These are phyloP conservation scores for Montifringilla adamsi DNA, from an alignment of 2,113 vertebrate genomes.

Conservation along the genomic window DNA sequence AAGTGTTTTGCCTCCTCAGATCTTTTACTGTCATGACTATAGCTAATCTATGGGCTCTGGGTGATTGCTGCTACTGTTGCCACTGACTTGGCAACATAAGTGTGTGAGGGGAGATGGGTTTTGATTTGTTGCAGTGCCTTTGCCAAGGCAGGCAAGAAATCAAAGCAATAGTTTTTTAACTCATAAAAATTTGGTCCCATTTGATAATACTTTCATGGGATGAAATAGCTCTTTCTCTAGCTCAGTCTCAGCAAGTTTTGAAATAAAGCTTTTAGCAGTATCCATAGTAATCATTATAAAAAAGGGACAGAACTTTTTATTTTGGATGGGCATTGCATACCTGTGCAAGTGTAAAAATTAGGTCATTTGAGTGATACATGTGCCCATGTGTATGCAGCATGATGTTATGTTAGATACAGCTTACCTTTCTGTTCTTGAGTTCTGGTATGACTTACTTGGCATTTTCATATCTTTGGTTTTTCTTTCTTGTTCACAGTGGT, in stretches of 20 bases:
- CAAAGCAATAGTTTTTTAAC: neutral
- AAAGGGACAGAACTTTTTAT: neutral
- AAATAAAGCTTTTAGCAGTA: neutral
- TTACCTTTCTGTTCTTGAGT: neutral
- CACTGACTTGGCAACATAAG: neutral
- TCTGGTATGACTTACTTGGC: neutral
- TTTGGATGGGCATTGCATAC: neutral
- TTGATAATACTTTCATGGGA: neutral
- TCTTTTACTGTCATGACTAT: neutral
- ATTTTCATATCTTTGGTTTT: neutral
- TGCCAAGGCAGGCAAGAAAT: neutral
- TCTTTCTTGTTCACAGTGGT: neutral
- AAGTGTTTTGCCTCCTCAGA: neutral
- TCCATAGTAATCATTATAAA: neutral
- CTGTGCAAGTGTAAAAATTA: neutral
- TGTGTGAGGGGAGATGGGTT: neutral
- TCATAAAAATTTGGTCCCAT: neutral
- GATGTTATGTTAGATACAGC: neutral
- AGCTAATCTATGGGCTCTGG: neutral
- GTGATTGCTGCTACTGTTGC: neutral
- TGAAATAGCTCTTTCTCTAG: neutral
- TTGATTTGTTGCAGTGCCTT: neutral
- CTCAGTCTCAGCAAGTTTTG: neutral
- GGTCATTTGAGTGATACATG: neutral
- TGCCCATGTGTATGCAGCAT: neutral